phyloP scores from a whole-genome alignment of 2,113 vertebrate species.

The Rhea americana region DNA sequence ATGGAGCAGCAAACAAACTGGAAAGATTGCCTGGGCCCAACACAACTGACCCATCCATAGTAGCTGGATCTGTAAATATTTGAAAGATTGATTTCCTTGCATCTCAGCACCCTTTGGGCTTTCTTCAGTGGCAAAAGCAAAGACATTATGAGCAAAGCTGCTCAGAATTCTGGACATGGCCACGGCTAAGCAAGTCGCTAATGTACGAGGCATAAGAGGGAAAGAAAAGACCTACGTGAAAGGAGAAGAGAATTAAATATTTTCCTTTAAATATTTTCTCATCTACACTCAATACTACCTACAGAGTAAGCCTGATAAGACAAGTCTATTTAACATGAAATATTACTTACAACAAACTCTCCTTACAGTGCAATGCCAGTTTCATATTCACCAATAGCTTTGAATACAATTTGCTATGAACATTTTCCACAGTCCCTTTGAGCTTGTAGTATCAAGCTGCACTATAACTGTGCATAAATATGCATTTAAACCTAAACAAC shows the following conservation, averaged over 20 bases:
- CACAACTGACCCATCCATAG: not conserved
- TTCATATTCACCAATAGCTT: constrained; percentile 7
- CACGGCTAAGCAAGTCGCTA: not conserved
- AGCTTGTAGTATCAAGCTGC: not conserved
- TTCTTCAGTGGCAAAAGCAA: not conserved
- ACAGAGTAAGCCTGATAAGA: not conserved
- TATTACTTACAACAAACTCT: not conserved
- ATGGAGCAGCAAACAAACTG: not conserved
- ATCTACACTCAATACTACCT: not conserved
- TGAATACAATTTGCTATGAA: constrained; percentile 4
- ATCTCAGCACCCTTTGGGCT: not conserved
- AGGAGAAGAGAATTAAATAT: not conserved
- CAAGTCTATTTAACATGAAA: not conserved
- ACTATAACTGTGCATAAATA: not conserved
- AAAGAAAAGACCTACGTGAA: not conserved
- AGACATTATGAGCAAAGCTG: not conserved
- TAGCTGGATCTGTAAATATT: constrained; percentile 10
- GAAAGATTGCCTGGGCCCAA: not conserved
- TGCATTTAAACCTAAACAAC: not conserved
- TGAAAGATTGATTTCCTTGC: not conserved
- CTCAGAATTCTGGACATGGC: constrained; percentile 37
- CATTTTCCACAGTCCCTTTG: constrained; percentile 6
- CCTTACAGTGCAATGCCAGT: not conserved
- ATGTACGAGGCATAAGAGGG: not conserved
- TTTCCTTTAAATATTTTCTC: constrained; percentile 27